Evolutionary conservation across 2,888 invertebrate genomes (phyloP).

Genomic region (Cephus nigrinus): DNA sequence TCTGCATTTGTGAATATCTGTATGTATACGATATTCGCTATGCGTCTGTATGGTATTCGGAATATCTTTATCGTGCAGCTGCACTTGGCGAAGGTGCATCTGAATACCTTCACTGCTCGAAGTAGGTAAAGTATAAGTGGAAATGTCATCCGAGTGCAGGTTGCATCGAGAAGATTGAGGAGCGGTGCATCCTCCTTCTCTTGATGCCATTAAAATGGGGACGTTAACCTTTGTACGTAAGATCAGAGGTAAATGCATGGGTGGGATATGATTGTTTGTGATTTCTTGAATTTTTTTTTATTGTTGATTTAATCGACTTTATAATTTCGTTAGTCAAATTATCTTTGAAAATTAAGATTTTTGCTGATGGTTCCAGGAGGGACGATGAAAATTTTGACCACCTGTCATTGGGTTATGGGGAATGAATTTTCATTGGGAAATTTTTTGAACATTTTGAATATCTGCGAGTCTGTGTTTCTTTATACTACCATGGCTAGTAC

Average conservation of each 20-base stretch:
- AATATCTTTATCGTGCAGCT: background rate
- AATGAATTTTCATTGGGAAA: no score
- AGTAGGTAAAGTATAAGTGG: constrained; percentile 40
- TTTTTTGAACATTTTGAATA: no score
- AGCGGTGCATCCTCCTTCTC: constrained; percentile 34
- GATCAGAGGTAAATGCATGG: background rate
- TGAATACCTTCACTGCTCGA: constrained; percentile 9
- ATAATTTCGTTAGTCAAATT: background rate
- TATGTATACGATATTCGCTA: no score
- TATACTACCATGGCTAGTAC: no score
- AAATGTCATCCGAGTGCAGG: constrained; percentile 38
- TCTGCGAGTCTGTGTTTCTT: no score
- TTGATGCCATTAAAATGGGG: constrained; percentile 31
- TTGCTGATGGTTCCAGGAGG: no score
- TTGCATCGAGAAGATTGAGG: background rate
- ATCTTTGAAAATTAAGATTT: no score
- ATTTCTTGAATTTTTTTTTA: background rate
- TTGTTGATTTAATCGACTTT: background rate
- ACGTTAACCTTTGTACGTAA: constrained; percentile 36
- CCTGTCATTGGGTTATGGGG: no score
- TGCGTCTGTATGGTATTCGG: background rate
- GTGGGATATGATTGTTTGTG: no score
- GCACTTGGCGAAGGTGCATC: background rate
- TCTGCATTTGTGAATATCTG: no score
- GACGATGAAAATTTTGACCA: no score